Conservation (phyloP, 1,140 invertebrate genomes). For the Nasonia giraulti region DNA sequence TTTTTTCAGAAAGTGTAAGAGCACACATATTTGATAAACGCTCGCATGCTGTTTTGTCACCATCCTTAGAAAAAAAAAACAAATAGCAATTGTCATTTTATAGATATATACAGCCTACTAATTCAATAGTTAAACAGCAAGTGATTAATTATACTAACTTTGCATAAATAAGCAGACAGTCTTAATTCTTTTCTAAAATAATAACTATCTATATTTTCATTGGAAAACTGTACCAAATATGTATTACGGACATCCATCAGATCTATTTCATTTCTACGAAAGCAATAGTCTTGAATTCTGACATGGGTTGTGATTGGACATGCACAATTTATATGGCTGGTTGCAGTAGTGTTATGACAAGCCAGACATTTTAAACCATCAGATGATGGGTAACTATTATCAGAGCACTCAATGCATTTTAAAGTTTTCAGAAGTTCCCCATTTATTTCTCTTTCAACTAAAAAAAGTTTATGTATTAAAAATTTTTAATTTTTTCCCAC, state of each 20-base stretch:
- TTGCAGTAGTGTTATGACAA: constrained; percentile 62
- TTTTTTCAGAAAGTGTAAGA: constrained; percentile 76
- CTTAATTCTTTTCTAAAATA: constrained; percentile 74
- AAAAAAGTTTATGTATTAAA: constrained; percentile 38
- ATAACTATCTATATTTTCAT: constrained; percentile 68
- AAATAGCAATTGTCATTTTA: constrained; percentile 52
- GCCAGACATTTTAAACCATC: constrained; percentile 69
- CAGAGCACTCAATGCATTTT: constrained; percentile 72
- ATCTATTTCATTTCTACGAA: constrained; percentile 60
- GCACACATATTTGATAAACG: constrained; percentile 82
- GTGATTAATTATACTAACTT: constrained; percentile 64
- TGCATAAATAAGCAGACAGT: constrained; percentile 73
- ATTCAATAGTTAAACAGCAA: background rate
- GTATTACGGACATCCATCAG: constrained; percentile 65
- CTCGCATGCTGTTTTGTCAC: constrained; percentile 78
- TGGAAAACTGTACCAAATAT: constrained; percentile 69
- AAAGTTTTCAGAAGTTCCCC: constrained; percentile 65
- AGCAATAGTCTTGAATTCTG: constrained; percentile 69
- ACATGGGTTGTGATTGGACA: constrained; percentile 60
- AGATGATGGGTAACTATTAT: constrained; percentile 69
- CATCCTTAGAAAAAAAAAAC: constrained; percentile 69
- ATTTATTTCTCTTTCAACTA: constrained; percentile 71
- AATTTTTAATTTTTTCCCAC: background rate
- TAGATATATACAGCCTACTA: background rate
- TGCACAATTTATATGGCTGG: constrained; percentile 58